These are phyloP conservation scores for Cyrtorhinus lividipennis DNA, from an alignment of 1,140 invertebrate species.

Conservation along the genomic window DNA sequence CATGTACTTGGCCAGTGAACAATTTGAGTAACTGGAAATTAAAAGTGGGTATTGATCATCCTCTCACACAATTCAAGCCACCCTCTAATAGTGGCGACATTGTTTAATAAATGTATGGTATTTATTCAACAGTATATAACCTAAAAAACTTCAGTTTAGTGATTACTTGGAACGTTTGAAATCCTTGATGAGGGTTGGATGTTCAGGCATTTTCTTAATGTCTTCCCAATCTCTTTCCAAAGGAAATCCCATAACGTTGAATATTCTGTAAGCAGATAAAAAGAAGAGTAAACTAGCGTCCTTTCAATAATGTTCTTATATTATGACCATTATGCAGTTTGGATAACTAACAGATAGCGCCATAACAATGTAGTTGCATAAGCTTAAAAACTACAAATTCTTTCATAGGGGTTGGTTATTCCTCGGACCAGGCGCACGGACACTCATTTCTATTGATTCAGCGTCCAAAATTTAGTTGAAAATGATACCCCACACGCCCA, in stretches of 20 bases:
- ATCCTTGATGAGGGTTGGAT: slow-evolving; percentile 89
- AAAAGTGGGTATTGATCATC: neutral
- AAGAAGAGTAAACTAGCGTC: slow-evolving; percentile 10
- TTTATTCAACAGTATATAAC: too few species aligned
- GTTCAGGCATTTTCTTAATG: slow-evolving; percentile 99
- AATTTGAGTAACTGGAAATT: slow-evolving; percentile 73
- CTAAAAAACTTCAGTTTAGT: neutral
- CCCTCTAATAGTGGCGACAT: neutral
- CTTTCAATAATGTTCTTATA: too few species aligned
- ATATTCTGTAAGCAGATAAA: slow-evolving; percentile 54
- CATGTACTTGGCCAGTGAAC: slow-evolving; percentile 96
- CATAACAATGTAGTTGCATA: too few species aligned
- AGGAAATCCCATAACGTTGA: slow-evolving; percentile 99
- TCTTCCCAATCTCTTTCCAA: slow-evolving; percentile 99
- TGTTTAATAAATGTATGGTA: neutral
- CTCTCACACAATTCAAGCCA: neutral
- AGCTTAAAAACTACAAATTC: too few species aligned
- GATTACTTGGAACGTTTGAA: slow-evolving; percentile 89
- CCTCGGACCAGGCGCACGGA: too few species aligned
- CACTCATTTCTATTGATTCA: too few species aligned
- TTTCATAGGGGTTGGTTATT: too few species aligned
- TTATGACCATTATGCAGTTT: too few species aligned
- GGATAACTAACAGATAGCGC: too few species aligned
- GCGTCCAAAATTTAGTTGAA: too few species aligned
- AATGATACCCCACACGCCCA: too few species aligned